Conservation (phyloP, 2,113 vertebrate genomes). For the Lepisosteus oculatus region DNA sequence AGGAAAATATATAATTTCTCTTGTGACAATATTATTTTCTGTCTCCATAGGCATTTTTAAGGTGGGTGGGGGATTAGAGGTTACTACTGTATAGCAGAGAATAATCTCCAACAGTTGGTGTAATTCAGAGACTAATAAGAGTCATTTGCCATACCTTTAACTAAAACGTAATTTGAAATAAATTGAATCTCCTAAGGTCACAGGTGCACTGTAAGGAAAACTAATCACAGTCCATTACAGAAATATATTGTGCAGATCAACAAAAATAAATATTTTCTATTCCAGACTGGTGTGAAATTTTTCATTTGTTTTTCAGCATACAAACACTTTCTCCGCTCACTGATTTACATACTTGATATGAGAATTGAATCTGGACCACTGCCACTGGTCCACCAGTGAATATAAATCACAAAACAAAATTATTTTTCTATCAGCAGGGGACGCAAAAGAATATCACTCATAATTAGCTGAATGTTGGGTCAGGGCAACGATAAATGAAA, state of each 20-base stretch:
- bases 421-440: constrained; percentile 43
- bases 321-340: constrained; percentile 22
- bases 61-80: too few species aligned
- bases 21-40: too few species aligned
- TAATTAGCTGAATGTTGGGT: constrained; percentile 47
- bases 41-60: too few species aligned
- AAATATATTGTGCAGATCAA: constrained; percentile 2
- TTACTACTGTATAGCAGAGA: too few species aligned
- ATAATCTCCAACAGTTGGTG: too few species aligned
- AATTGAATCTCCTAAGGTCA: constrained; percentile 42
- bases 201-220: constrained; percentile 51
- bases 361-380: constrained; percentile 59
- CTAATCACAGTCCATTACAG: constrained; percentile 61
- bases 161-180: not conserved
- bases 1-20: too few species aligned
- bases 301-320: constrained; percentile 40
- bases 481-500: constrained; percentile 1
- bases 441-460: constrained; percentile 50
- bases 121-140: too few species aligned
- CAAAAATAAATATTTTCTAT: not conserved
- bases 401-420: constrained; percentile 63
- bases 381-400: constrained; percentile 56
- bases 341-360: constrained; percentile 38
- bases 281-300: constrained; percentile 3
- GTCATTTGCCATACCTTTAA: not conserved